Base-by-base conservation (phyloP, 1,140 invertebrate genomes). In the Ceratoteleas bidentatus region DNA sequence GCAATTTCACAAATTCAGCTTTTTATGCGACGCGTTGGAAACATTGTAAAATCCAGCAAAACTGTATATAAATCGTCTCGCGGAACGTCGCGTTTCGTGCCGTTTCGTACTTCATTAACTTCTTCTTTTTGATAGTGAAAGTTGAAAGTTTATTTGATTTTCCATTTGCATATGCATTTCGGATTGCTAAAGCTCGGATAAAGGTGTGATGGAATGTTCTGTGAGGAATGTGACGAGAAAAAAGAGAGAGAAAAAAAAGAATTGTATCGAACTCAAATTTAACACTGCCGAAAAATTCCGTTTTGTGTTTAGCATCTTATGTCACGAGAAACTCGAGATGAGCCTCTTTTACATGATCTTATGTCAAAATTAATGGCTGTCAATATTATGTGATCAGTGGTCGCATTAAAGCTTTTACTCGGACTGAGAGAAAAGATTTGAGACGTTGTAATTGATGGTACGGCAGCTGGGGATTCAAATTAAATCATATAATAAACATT, bases 71-170 rank as follows among this genome's bases (percentile, higher is more conserved):
- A 24, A 4, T 24, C 4, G 24, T 4, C 1, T 24, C 24, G 24
- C 24, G 6, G n/a, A 43, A 6, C n/a, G n/a, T 10, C 40, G n/a
- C 9, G 6, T 43, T 43, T 43, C 8, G n/a, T 1, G 40, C 10
- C 13, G n/a, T 50, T 50, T 50, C 15, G 15, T 16, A 36, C 47
- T 65, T 65, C 34, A 65, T 65, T 65, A 65, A 40, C 43, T 40
- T 53, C 50, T 65, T 65, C 49, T 65, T 65, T 65, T 65, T 65
- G 50, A 65, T 53, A 65, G 62, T 65, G 62, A 65, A 65, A 65
- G 62, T 65, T 54, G 62, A 65, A 65, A 65, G 62, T 65, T 64
- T 65, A 65, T 53, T 53, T 4, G 62, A 52, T 36, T 64, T 53
- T 65, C 34, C 49, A 40, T 53, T 64, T 52, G 10, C 52, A 54